phyloP scores from a whole-genome alignment of 2,113 vertebrate species.

The Nerophis ophidion region DNA sequence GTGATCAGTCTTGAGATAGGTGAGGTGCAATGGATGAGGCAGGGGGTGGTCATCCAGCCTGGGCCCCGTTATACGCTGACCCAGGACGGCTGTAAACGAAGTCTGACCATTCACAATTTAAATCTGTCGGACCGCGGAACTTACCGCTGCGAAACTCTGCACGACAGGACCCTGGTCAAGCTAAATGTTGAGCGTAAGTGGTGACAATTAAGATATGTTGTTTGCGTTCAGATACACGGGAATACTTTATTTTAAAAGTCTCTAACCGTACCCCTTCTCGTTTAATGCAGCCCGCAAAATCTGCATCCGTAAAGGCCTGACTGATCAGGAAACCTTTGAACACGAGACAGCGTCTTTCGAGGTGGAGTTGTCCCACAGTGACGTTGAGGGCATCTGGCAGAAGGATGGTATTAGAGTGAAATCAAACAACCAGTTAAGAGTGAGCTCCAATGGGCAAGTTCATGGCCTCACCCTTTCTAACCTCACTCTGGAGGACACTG shows the following conservation, averaged over 20 bases:
- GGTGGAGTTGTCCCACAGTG: conserved; percentile 83
- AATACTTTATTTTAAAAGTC: background rate
- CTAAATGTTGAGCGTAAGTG: conserved; percentile 88
- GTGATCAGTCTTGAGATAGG: conserved; percentile 79
- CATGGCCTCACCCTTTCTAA: conserved; percentile 80
- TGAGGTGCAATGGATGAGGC: conserved; percentile 86
- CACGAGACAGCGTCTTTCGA: conserved; percentile 83
- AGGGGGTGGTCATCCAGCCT: conserved; percentile 79
- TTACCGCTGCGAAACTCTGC: conserved; percentile 88
- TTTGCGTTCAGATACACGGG: background rate
- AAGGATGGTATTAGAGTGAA: conserved; percentile 84
- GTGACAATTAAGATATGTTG: background rate
- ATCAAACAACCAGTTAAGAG: conserved; percentile 70
- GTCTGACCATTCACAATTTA: conserved; percentile 74
- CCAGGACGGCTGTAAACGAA: conserved; percentile 67
- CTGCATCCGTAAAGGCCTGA: conserved; percentile 68
- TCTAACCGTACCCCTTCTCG: conserved; percentile 5
- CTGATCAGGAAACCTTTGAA: conserved; percentile 78
- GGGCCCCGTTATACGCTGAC: conserved; percentile 69
- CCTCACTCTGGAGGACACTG: conserved; percentile 80
- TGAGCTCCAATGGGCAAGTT: conserved; percentile 69
- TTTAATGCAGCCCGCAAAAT: conserved; percentile 78
- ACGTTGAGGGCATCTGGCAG: conserved; percentile 82
- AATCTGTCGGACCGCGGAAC: conserved; percentile 78
- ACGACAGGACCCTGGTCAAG: conserved; percentile 85